A percentile compares a stretch with the other conserved stretches of the same genome.
Evolutionary conservation across 2,797 vertebrate species (phyloP).

Genomic region (Alfaro cultratus): DNA sequence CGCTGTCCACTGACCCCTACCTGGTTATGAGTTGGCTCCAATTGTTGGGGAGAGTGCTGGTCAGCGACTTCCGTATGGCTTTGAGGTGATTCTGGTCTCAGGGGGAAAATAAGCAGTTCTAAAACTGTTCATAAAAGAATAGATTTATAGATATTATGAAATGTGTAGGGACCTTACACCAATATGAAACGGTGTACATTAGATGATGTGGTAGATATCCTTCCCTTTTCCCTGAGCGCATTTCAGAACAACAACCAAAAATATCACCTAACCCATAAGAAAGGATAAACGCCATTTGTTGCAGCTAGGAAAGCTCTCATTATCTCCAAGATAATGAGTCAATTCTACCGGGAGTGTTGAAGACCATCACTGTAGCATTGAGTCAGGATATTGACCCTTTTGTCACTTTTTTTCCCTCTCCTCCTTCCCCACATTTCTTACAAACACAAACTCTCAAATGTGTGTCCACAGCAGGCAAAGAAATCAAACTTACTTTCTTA

Average conservation of each 20-base stretch:
- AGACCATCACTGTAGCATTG: slow-evolving; percentile 79
- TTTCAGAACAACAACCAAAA: slow-evolving; percentile 7
- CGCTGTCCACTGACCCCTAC: too few species aligned
- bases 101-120: not conserved
- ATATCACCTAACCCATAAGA: slow-evolving; percentile 57
- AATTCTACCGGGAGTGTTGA: slow-evolving; percentile 66
- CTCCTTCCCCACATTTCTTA: slow-evolving; percentile 9
- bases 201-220: not conserved
- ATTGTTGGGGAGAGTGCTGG: too few species aligned
- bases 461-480: slow-evolving; percentile 40
- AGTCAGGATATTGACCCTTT: slow-evolving; percentile 77
- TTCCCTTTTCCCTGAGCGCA: slow-evolving; percentile 44
- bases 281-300: slow-evolving; percentile 70
- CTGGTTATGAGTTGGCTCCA: too few species aligned
- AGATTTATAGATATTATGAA: not conserved
- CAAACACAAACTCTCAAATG: slow-evolving; percentile 54
- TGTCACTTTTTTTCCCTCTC: slow-evolving; percentile 45
- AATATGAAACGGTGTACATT: not conserved
- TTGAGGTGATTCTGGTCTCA: too few species aligned
- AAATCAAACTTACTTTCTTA: too few species aligned
- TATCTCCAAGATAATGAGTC: too few species aligned
- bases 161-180: not conserved
- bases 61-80: too few species aligned
- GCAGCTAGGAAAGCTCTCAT: slow-evolving; percentile 63
- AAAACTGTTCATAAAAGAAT: not conserved